phyloP scores from a whole-genome alignment of 2,888 invertebrate species.

The Euplagia quadripunctaria region DNA sequence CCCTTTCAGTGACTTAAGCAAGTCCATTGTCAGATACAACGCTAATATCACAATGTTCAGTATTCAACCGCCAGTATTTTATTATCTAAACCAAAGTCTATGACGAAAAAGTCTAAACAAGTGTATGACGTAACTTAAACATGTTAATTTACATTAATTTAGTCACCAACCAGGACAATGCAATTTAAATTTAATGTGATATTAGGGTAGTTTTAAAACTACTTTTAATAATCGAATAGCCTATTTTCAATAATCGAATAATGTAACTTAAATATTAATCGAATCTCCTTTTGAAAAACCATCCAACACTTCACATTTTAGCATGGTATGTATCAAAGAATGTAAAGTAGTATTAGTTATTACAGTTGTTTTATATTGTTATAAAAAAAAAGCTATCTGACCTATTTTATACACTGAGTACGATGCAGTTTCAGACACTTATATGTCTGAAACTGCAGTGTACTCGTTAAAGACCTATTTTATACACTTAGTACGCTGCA shows the following conservation, averaged over 20 bases:
- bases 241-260: not conserved
- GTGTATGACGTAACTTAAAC: not conserved
- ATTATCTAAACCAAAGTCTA: conserved; percentile 42
- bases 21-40: too few relatives aligned
- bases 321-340: not conserved
- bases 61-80: not conserved
- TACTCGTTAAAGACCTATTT: too few relatives aligned
- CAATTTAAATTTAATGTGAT: conserved; percentile 6
- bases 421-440: too few relatives aligned
- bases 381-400: not conserved
- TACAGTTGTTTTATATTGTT: not conserved
- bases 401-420: not conserved
- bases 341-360: too few relatives aligned
- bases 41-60: not conserved
- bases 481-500: too few relatives aligned
- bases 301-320: not conserved
- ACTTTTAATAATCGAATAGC: not conserved
- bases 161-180: conserved; percentile 8
- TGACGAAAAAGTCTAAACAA: not conserved
- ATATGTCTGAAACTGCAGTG: too few relatives aligned
- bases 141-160: not conserved
- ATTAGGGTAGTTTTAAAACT: not conserved
- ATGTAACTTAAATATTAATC: not conserved
- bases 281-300: not conserved
- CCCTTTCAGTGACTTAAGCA: too few relatives aligned